Base-by-base conservation (phyloP, 2,797 vertebrate species). In the Halcyon chelicuti region DNA sequence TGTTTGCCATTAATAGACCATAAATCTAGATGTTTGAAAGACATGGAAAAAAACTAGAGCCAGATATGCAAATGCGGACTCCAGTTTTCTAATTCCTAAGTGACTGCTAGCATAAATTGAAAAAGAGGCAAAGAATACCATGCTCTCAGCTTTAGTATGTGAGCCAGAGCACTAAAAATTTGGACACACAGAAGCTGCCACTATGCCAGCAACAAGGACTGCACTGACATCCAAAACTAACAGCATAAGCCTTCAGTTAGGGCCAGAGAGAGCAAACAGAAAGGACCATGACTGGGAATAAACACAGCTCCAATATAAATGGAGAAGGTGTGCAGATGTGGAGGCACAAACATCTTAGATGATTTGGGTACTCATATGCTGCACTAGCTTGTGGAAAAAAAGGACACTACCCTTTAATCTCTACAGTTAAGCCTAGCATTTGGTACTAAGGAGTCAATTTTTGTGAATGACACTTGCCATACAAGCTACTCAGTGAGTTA, bases 21-120 rank as follows among this genome's bases (percentile, higher is more conserved):
- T n/a, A 82, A 52, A 71, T 42, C 13, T 13, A 73, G 58, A 90
- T 40, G 79, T 28, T 62, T 62, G 61, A 86, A 88, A 80, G 85
- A 73, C 70, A 54, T 15, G 55, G 55, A 68, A 72, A 51, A 93
- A 83, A 85, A 78, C 46, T 65, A 62, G 55, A 90, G 83, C 39
- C 92, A 96, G 62, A 88, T 86, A 93, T 88, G 95, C 82, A 95
- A 95, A 93, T 70, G 16, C 12, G 88, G 37, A 37, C 44, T 80
- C 14, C 35, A 25, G 66, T 75, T 86, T 46, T 88, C 28, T 76
- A 88, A 22, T 55, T 80, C 49, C 42, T 66, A n/a, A 88, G 73
- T 70, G 66, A 54, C 77, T 52, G 47, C 73, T 93, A 65, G 60
- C 55, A 71, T 12, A 92, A 92, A 78, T 1, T 62, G 70, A 55